Evolutionary conservation across 2,888 invertebrate genomes (phyloP).

Genomic region (Lepidochitona cinerea): DNA sequence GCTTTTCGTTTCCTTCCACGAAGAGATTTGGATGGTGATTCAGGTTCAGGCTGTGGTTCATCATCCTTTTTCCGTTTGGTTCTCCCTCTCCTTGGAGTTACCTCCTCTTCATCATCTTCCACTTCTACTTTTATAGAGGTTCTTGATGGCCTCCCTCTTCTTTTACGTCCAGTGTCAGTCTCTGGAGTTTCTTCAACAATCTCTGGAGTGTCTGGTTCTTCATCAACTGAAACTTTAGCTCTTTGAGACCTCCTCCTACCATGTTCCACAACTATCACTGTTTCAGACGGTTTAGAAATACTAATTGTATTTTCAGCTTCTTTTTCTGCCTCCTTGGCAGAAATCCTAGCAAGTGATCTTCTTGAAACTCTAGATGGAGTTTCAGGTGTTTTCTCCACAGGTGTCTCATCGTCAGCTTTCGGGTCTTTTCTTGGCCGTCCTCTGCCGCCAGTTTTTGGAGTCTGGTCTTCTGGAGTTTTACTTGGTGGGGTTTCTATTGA

Average conservation of each 20-base stretch:
- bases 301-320: background rate
- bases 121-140: background rate
- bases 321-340: background rate
- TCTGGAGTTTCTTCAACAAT: slow-evolving; percentile 6
- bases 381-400: slow-evolving; percentile 4
- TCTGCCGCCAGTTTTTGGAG: slow-evolving; percentile 13
- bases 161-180: slow-evolving; percentile 11
- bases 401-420: slow-evolving; percentile 18
- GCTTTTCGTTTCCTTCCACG: background rate
- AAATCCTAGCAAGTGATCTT: background rate
- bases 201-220: background rate
- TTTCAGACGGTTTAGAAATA: background rate
- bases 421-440: slow-evolving; percentile 32
- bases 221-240: background rate
- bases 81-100: slow-evolving; percentile 27
- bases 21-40: background rate
- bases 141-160: background rate
- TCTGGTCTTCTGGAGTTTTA: background rate
- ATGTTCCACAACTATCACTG: background rate
- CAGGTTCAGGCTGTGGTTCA: slow-evolving; percentile 17
- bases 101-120: slow-evolving; percentile 16
- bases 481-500: background rate
- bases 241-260: background rate
- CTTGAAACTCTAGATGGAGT: background rate
- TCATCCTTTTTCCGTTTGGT: slow-evolving; percentile 20